These are phyloP conservation scores for Luehdorfia chinensis DNA, from an alignment of 1,140 invertebrate species.

Conservation along the genomic window DNA sequence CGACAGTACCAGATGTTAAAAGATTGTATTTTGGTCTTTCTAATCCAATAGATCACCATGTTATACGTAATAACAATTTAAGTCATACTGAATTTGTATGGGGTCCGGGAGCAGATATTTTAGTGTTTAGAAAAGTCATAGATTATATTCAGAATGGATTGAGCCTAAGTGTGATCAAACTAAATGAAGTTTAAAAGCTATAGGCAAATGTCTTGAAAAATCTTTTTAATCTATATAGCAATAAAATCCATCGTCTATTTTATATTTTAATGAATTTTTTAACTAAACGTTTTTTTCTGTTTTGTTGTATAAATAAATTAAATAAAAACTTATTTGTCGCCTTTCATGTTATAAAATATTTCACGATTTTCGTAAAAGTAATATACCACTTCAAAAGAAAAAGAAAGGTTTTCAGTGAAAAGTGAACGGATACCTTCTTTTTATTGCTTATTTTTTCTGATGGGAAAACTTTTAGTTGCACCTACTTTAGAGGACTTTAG, in stretches of 20 bases:
- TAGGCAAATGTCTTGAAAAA: background rate
- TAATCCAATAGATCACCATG: slow-evolving; percentile 47
- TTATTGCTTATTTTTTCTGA: slow-evolving; percentile 40
- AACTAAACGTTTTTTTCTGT: no score
- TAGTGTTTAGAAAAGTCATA: slow-evolving; percentile 45
- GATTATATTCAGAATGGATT: slow-evolving; percentile 35
- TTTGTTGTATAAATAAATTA: no score
- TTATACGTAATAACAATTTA: slow-evolving; percentile 41
- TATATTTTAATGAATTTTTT: background rate
- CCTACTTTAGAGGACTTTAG: slow-evolving; percentile 27
- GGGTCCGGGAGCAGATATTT: slow-evolving; percentile 31
- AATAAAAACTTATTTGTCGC: no score
- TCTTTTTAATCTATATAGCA: background rate
- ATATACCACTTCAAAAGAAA: no score
- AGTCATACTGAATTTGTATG: slow-evolving; percentile 57
- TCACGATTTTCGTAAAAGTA: slow-evolving; percentile 1
- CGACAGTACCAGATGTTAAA: slow-evolving; percentile 66
- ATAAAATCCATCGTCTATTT: background rate
- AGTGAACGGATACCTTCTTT: slow-evolving; percentile 30
- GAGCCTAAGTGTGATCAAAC: slow-evolving; percentile 22
- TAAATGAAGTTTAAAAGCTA: slow-evolving; percentile 31
- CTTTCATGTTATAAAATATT: no score
- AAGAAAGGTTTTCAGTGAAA: no score
- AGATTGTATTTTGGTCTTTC: slow-evolving; percentile 42
- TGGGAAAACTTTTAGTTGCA: slow-evolving; percentile 42